Base-by-base conservation (phyloP, 1,140 invertebrate genomes). In the Stenopsyche tienmushanensis region DNA sequence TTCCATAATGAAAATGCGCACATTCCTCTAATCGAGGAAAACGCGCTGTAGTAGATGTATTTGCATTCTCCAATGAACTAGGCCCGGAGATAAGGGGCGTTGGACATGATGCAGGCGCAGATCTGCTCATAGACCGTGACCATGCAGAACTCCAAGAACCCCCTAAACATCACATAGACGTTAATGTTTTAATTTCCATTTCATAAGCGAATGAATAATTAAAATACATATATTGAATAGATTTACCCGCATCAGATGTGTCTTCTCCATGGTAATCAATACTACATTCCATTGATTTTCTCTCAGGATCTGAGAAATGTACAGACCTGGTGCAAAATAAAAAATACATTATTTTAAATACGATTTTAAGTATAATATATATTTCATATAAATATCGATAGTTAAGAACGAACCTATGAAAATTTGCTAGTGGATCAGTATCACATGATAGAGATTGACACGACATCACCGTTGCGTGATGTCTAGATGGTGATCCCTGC, bases 1-100 rank as follows among this genome's bases (percentile, higher is more conserved):
- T 85, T 72, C 97, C 96, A 77, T 98, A 98, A 77, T 98, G 96
- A 79, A 98, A 98, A 77, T 98, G 96, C n/a, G 95, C 95, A 80
- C 95, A 98, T 77, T 98, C 94, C 76, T 97, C 93, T 64, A 98
- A 82, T 76, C 95, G 96, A 5, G 95, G 95, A 82, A 97, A 98
- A 5, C 86, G 80, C 20, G 68, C 39, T 74, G 73, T 1, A 76
- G 70, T 0, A 76, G 74, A 3, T 67, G 71, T 5, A 72, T 67
- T 1, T 72, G 72, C 1, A 63, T 60, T 20, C 71, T 72, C 73
- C 74, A 73, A 20, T 69, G 71, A 39, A 8, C 25, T 15, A 1
- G 49, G 39, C 29, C 39, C 47, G 39, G 58, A 17, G 62, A 26
- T 20, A 21, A 57, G 13, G 10, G 39, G 44, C 10, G 17, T 34